A percentile compares a stretch with the other conserved stretches of the same genome.
Conservation (phyloP, 2,888 invertebrate species). For the Drosophila sordidula region DNA sequence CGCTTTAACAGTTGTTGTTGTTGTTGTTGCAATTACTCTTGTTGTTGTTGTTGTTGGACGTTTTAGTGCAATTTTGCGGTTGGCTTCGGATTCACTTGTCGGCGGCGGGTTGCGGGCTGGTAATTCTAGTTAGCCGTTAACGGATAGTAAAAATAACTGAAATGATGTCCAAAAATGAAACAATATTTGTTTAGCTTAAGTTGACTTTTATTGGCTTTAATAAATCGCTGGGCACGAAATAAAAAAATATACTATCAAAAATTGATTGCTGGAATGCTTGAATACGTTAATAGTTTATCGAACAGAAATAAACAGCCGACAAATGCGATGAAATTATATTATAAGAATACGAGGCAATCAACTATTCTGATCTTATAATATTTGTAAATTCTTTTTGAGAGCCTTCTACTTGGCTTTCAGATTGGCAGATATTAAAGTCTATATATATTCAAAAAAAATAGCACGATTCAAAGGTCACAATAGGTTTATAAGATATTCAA, state of each 20-base stretch:
- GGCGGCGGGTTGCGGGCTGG: conserved; percentile 40
- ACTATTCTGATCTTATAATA: no score
- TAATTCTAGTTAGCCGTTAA: conserved; percentile 42
- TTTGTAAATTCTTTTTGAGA: no score
- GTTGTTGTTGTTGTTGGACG: conserved; percentile 38
- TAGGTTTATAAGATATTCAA: no score
- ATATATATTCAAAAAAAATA: no score
- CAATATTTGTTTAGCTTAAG: conserved; percentile 22
- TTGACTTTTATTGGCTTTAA: conserved; percentile 14
- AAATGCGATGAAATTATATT: not conserved
- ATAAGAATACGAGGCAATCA: no score
- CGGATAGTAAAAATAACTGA: conserved; percentile 44
- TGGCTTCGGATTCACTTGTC: conserved; percentile 37
- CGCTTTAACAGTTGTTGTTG: conserved; percentile 37
- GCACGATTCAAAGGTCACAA: no score
- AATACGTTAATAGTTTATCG: not conserved
- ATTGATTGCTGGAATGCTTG: conserved; percentile 20
- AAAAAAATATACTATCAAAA: conserved; percentile 21
- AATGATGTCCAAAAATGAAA: conserved; percentile 33
- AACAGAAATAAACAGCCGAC: conserved; percentile 1
- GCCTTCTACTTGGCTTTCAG: no score
- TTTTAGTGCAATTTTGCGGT: conserved; percentile 45
- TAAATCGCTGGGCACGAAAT: not conserved
- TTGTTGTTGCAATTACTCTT: conserved; percentile 26
- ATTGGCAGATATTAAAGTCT: no score